A percentile compares a stretch with the other conserved stretches of the same genome.
Evolutionary conservation across 2,888 invertebrate species (phyloP).

Genomic region (Galeruca laticollis): DNA sequence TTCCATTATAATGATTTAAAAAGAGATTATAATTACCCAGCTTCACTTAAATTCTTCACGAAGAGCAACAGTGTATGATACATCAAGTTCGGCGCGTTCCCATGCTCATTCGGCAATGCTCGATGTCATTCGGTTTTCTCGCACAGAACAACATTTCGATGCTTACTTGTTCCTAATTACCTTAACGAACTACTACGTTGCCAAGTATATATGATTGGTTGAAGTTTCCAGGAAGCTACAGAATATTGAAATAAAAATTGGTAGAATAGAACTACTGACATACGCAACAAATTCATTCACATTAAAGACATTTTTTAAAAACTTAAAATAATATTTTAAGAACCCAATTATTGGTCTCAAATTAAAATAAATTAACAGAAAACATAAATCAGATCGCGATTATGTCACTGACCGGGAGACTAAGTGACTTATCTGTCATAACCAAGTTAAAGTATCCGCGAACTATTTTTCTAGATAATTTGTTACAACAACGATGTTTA

Average conservation of each 20-base stretch:
- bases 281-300: no score
- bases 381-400: no score
- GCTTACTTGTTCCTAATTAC: constrained; percentile 20
- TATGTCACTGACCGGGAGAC: no score
- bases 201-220: constrained; percentile 31
- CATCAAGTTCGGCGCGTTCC: constrained; percentile 60
- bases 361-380: no score
- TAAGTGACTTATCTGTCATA: no score
- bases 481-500: no score
- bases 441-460: no score
- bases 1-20: neutral
- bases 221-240: neutral
- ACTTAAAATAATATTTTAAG: no score
- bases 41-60: constrained; percentile 38
- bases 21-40: constrained; percentile 10
- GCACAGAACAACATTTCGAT: constrained; percentile 40
- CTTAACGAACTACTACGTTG: neutral
- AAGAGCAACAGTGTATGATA: constrained; percentile 50
- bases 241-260: neutral
- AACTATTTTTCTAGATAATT: no score
- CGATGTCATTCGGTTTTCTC: constrained; percentile 45
- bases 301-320: no score
- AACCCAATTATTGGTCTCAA: no score
- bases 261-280: neutral
- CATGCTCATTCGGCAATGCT: constrained; percentile 55